Evolutionary conservation across 2,888 invertebrate genomes (phyloP).

Genomic region (Melieria crassipennis): DNA sequence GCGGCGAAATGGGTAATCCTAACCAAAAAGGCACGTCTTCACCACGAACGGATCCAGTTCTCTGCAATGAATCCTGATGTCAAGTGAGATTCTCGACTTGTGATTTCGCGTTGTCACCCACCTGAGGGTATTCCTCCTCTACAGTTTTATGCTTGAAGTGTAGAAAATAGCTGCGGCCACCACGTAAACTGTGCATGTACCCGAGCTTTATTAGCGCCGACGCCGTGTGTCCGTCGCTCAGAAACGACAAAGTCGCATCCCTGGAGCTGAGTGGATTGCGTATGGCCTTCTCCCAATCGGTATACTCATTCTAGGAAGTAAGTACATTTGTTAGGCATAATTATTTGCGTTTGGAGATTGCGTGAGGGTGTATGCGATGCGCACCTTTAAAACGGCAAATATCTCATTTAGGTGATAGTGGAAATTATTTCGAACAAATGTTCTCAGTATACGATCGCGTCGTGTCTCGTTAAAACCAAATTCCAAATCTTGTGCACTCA

Average conservation of each 20-base stretch:
- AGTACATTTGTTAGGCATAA: neutral
- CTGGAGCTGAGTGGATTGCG: constrained; percentile 87
- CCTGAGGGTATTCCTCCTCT: constrained; percentile 82
- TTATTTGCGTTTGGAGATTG: neutral
- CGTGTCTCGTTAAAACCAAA: constrained; percentile 91
- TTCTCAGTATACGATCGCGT: constrained; percentile 86
- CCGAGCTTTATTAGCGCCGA: constrained; percentile 84
- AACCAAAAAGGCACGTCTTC: constrained; percentile 88
- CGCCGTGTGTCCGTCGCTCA: constrained; percentile 92
- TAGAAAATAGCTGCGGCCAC: constrained; percentile 85
- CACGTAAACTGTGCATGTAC: constrained; percentile 80
- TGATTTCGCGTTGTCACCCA: constrained; percentile 55
- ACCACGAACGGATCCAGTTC: constrained; percentile 83
- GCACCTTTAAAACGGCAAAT: constrained; percentile 82
- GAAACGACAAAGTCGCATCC: constrained; percentile 84
- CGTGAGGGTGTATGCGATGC: neutral
- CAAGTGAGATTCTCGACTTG: neutral
- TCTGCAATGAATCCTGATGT: constrained; percentile 65
- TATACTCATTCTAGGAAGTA: constrained; percentile 83
- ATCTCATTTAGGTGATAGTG: constrained; percentile 95
- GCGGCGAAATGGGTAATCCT: constrained; percentile 78
- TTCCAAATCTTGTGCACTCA: constrained; percentile 85
- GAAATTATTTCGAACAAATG: constrained; percentile 93
- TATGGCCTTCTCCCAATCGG: constrained; percentile 92
- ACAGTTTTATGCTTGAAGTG: constrained; percentile 88